Evolutionary conservation across 2,113 vertebrate species (phyloP), one percentile per base, ranked within the genome.

Genomic region (Albula glossodonta): DNA sequence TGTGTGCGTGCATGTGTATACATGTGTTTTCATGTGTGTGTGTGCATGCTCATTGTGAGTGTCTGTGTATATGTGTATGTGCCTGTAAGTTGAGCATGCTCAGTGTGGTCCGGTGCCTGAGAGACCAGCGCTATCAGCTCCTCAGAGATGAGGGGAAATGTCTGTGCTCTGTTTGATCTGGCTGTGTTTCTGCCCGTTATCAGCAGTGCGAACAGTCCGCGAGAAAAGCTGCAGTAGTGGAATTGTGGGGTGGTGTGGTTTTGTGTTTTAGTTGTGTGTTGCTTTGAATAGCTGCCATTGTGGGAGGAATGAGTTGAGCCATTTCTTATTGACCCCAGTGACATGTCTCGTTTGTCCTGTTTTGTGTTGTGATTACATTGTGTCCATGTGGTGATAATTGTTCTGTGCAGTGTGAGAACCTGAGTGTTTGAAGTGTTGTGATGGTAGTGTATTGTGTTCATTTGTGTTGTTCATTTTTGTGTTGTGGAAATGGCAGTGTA

Each of bases 21-120:
- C 31, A 1, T 41, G 31, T 41, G 31, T 41, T 41, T 41, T 41
- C 31, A 83, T 60, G 60, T 15, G 60, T 22, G 60, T 19, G 60
- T 9, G 60, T 66, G 60, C 7, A 60, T 60, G 63, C 87, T 82
- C 83, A 86, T 57, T 31, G 87, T 80, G 82, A 19, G 74, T 79
- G 83, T 81, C 31, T 78, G 51, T 84, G n/a, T 12, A 2, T 81
- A 48, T 78, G 31, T 81, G 83, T 57, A 49, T 84, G 83, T 83
- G 80, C 74, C 31, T 56, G 51, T 84, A 63, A 77, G 66, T 77
- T 19, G 57, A 7, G 81, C 41, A 53, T 83, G n/a, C 17, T 83
- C 9, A 6, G 56, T 17, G 1, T 49, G 41, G 25, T 31, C 5
- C 41, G n/a, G 56, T 15, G 56, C 11, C 56, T 60, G 56, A 12